These are phyloP conservation scores for Norana najaformis DNA, from an alignment of 2,888 invertebrate species.

Conservation along the genomic window DNA sequence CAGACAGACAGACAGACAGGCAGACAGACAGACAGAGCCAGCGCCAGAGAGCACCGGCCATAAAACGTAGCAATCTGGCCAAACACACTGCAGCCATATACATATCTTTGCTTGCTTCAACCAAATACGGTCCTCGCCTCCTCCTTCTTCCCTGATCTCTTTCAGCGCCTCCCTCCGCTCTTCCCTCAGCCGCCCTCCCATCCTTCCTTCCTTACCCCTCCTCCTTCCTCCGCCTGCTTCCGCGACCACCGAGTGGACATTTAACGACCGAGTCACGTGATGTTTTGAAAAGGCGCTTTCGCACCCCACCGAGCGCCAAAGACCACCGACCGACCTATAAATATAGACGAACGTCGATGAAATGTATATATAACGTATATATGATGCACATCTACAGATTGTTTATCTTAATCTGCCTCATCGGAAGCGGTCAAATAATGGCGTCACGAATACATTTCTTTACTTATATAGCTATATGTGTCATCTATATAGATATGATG, in stretches of 20 bases:
- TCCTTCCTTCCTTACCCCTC: not conserved
- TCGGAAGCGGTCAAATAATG: not conserved
- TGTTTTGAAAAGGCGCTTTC: conserved; percentile 15
- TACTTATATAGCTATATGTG: not conserved
- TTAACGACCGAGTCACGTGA: conserved; percentile 22
- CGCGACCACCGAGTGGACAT: conserved; percentile 16
- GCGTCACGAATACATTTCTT: conserved; percentile 13
- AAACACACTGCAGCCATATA: not conserved
- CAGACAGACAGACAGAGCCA: too few species aligned
- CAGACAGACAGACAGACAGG: too few species aligned
- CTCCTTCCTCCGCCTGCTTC: not conserved
- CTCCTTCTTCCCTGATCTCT: not conserved
- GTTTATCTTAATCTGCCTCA: conserved; percentile 13
- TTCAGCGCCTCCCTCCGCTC: not conserved
- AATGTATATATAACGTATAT: not conserved
- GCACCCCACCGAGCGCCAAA: not conserved
- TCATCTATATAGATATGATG: not conserved
- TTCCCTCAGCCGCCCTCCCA: not conserved
- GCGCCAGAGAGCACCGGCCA: not conserved
- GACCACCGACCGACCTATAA: conserved; percentile 13
- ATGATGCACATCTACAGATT: not conserved
- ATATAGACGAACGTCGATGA: not conserved
- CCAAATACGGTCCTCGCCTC: not conserved
- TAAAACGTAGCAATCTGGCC: conserved; percentile 13
- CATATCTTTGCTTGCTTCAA: not conserved